Evolutionary conservation across 2,113 vertebrate genomes (phyloP), one percentile per base, ranked within the genome.

Genomic region (Chrysochloris asiatica): DNA sequence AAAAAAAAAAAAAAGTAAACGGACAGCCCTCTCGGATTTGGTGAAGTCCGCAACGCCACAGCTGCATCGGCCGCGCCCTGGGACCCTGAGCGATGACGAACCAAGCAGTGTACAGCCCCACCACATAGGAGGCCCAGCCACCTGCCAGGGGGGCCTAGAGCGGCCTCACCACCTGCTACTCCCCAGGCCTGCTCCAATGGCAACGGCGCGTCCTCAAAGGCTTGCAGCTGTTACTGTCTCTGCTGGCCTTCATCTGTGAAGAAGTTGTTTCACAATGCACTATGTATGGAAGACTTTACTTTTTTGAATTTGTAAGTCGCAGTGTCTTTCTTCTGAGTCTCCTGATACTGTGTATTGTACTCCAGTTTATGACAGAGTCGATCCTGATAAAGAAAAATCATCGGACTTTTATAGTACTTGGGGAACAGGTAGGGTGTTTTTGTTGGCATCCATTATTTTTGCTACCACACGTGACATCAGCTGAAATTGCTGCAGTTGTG

Each of bases 241-340:
- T 99, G 6, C 54, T 98, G 94, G 98, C 99, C 79, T 98, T 99
- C 77, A 6, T 99, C 96, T 97, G 98, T 97, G 99, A 99, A 97
- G 99, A 99, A 95, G 41, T 98, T 0, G 98, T 99, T 24, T 76
- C 48, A 0, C 94, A 92, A 13, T 99, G 99, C 38, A 41, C 24
- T 0, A 16, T 1, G 22, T 99, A 99, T 73, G 3, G 36, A 0
- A 96, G 98, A 0, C 98, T 99, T 83, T 99, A 99, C 97, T 98
- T 99, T 89, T 99, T 99, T 43, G 99, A 99, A 93, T 99, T 99
- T 45, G 91, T 97, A 63, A 99, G 99, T 97, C 99, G 98, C 97
- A 98, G 97, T 1, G 98, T 98, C 89, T 98, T 98, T 91, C 98
- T 99, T 85, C 97, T 99, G 96, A 98, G 98, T 21, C 79, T 98